These are phyloP conservation scores for Okamejei kenojei DNA, from an alignment of 2,797 vertebrate species.

Conservation along the genomic window DNA sequence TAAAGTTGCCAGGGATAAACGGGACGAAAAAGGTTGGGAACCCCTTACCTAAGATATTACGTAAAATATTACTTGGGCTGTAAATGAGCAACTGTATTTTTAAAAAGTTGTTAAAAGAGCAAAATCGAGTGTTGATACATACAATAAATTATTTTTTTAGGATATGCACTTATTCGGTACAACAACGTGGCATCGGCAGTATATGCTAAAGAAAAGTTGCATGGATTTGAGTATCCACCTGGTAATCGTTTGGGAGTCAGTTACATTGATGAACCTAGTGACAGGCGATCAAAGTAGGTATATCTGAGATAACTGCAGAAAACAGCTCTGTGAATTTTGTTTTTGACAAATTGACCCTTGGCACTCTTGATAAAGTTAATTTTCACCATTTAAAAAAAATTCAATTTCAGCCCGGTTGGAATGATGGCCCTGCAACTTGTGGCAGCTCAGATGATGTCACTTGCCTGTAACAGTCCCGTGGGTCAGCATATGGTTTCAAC, in stretches of 20 bases:
- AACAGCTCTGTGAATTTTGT: neutral
- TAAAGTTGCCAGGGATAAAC: too few relatives aligned
- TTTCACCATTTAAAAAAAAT: conserved; percentile 37
- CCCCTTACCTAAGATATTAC: too few relatives aligned
- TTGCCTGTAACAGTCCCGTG: conserved; percentile 66
- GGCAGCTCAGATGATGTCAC: conserved; percentile 78
- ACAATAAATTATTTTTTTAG: conserved; percentile 51
- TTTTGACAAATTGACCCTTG: neutral
- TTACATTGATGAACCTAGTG: conserved; percentile 74
- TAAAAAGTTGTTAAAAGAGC: neutral
- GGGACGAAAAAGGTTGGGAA: too few relatives aligned
- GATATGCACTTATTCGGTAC: conserved; percentile 83
- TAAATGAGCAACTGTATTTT: neutral
- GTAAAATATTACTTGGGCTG: neutral
- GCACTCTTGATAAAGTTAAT: neutral
- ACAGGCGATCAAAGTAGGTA: conserved; percentile 70
- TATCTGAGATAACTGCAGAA: neutral
- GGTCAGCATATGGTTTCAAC: conserved; percentile 66
- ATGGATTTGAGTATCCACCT: conserved; percentile 89
- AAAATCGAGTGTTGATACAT: neutral
- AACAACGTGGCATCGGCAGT: conserved; percentile 83
- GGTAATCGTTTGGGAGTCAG: conserved; percentile 78
- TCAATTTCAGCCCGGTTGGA: conserved; percentile 71
- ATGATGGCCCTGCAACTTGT: conserved; percentile 91
- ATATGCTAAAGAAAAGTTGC: conserved; percentile 87